Evolutionary conservation across 1,140 invertebrate genomes (phyloP).

Genomic region (Oedothorax gibbosus): DNA sequence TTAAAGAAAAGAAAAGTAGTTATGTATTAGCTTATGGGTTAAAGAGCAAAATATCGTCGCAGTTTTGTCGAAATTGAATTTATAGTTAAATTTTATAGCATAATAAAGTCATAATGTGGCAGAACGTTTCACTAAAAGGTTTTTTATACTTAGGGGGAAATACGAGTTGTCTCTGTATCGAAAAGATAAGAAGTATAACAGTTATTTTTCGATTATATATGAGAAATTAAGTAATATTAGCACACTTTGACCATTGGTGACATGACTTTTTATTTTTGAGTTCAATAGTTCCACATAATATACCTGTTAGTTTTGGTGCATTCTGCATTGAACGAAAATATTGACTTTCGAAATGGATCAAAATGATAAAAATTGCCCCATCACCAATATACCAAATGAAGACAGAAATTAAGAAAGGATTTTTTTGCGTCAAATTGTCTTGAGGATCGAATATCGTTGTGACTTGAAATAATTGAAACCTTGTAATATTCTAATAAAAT

Average conservation of each 20-base stretch:
- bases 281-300: too few relatives aligned
- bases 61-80: background rate
- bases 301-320: too few relatives aligned
- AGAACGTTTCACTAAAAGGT: background rate
- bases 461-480: too few relatives aligned
- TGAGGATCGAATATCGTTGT: too few relatives aligned
- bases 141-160: background rate
- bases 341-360: too few relatives aligned
- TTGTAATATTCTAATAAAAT: too few relatives aligned
- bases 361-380: background rate
- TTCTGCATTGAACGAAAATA: too few relatives aligned
- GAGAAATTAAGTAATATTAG: background rate
- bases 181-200: background rate
- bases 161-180: background rate
- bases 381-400: background rate
- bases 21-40: background rate
- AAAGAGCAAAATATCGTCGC: background rate
- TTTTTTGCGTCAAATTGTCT: too few relatives aligned
- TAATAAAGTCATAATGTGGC: background rate
- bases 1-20: background rate
- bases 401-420: too few relatives aligned
- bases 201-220: background rate
- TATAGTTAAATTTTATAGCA: background rate
- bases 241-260: background rate
- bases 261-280: background rate